Conservation (phyloP, 2,113 vertebrate species). For the Anguilla japonica region DNA sequence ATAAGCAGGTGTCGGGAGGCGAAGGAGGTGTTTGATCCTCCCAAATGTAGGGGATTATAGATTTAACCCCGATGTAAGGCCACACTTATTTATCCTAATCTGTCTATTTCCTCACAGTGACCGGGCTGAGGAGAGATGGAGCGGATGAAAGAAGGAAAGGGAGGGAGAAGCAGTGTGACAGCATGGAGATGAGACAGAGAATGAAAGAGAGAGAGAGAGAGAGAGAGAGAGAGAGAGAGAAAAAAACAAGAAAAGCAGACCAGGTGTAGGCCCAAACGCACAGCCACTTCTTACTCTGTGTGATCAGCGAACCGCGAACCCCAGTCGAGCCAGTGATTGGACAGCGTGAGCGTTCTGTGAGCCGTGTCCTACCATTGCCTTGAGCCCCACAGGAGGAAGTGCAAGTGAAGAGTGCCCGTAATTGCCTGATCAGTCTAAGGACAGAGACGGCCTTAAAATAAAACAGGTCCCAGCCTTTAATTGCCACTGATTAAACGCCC, state of each 20-base stretch:
- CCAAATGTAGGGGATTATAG: conserved; percentile 46
- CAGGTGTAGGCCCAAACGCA: conserved; percentile 11
- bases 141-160: neutral
- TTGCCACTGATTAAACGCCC: conserved; percentile 59
- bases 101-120: neutral
- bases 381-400: neutral
- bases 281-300: neutral
- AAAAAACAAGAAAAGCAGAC: neutral
- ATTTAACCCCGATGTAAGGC: conserved; percentile 9
- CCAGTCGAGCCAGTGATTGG: neutral
- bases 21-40: conserved; percentile 44
- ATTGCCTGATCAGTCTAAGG: neutral
- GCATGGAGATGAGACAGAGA: neutral
- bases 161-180: neutral
- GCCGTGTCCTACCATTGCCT: neutral
- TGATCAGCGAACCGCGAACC: neutral
- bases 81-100: conserved; percentile 3
- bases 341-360: neutral
- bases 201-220: neutral
- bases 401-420: neutral
- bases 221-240: too few species aligned
- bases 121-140: neutral
- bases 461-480: conserved; percentile 48
- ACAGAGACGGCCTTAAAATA: conserved; percentile 34
- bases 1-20: conserved; percentile 32